Evolutionary conservation across 2,113 vertebrate genomes (phyloP).

Genomic region (Coptodon bakossiorum): DNA sequence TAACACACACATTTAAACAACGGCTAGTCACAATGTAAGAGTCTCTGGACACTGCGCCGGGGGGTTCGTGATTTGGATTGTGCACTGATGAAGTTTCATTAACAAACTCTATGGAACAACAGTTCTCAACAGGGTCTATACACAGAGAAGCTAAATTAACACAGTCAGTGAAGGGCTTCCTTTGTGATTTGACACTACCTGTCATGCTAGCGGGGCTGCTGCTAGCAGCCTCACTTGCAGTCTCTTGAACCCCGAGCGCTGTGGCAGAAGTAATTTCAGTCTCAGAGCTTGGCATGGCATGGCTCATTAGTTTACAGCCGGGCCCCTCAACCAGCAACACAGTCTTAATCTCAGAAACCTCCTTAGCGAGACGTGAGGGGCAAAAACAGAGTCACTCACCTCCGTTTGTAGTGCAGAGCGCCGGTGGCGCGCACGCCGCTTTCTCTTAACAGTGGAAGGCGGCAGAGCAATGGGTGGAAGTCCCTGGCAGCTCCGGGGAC

Average conservation of each 20-base stretch:
- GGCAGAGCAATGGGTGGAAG: fast-evolving
- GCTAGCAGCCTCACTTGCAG: background rate
- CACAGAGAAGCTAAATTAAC: background rate
- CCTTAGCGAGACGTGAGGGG: background rate
- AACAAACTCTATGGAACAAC: background rate
- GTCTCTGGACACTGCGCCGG: background rate
- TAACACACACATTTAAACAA: background rate
- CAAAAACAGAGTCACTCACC: background rate
- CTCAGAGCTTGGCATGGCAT: background rate
- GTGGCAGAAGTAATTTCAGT: background rate
- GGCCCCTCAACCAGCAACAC: background rate
- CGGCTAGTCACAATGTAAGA: background rate
- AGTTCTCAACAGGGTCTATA: background rate
- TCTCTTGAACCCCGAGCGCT: background rate
- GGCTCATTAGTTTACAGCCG: background rate
- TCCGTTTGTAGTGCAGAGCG: fast-evolving
- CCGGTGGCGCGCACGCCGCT: fast-evolving
- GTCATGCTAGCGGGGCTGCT: background rate
- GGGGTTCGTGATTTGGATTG: background rate
- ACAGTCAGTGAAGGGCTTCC: background rate
- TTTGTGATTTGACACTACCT: background rate
- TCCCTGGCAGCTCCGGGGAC: background rate
- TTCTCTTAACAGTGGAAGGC: fast-evolving
- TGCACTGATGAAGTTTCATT: background rate
- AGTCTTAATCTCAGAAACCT: background rate